A percentile compares a stretch with the other conserved stretches of the same genome.
These are phyloP conservation scores for Amphiprion ocellaris DNA, from an alignment of 2,113 vertebrate species.

Conservation along the genomic window DNA sequence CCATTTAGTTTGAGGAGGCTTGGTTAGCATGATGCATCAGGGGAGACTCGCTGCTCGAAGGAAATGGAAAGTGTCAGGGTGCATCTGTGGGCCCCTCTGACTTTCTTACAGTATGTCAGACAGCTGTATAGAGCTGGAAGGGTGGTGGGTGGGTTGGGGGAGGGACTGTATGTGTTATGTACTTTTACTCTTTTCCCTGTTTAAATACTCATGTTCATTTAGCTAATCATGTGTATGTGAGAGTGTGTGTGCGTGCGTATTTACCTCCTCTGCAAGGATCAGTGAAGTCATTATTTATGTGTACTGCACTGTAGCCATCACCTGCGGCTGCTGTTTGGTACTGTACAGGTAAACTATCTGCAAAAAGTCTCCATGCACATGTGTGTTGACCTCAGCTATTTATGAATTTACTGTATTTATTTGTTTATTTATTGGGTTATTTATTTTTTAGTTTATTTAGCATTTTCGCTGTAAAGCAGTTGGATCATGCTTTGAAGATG, in stretches of 20 bases:
- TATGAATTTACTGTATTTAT: slow-evolving; percentile 73
- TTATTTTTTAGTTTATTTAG: slow-evolving; percentile 72
- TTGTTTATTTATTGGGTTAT: slow-evolving; percentile 75
- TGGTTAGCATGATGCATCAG: slow-evolving; percentile 80
- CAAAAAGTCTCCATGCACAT: slow-evolving; percentile 78
- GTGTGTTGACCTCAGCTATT: slow-evolving; percentile 65
- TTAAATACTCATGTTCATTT: slow-evolving; percentile 60
- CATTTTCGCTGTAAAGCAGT: slow-evolving; percentile 50
- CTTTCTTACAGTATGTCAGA: slow-evolving; percentile 1
- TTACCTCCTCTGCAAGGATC: slow-evolving; percentile 45
- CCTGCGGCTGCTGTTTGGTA: slow-evolving; percentile 21
- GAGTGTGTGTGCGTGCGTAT: slow-evolving; percentile 7
- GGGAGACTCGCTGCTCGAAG: slow-evolving; percentile 47
- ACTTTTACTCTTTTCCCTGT: slow-evolving; percentile 63
- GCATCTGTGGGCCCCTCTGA: slow-evolving; percentile 33
- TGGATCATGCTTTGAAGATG: slow-evolving; percentile 44
- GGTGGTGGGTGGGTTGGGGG: too few species aligned
- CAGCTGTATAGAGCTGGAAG: slow-evolving; percentile 15
- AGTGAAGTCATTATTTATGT: slow-evolving; percentile 26
- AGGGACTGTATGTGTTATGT: slow-evolving; percentile 44
- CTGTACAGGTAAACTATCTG: slow-evolving; percentile 71
- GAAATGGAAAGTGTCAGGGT: slow-evolving; percentile 25
- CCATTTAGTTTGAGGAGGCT: slow-evolving; percentile 69
- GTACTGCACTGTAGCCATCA: slow-evolving; percentile 18
- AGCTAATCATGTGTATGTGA: slow-evolving; percentile 27